Percentiles rank a stretch among this genome's conserved stretches.
phyloP scores from a whole-genome alignment of 1,140 invertebrate species.

The Hyles euphorbiae region DNA sequence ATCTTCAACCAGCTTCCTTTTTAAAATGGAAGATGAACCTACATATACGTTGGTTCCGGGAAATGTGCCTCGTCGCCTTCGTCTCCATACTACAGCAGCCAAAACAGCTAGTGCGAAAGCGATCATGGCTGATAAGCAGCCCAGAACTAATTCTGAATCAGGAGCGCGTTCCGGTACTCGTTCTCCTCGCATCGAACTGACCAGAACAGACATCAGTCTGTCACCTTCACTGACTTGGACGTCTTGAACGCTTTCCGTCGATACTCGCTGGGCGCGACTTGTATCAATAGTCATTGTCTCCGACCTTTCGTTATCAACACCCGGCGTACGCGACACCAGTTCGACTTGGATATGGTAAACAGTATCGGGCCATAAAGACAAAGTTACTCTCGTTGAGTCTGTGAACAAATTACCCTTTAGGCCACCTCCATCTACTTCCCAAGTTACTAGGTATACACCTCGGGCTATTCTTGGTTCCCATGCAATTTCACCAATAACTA shows the following conservation, averaged over 20 bases:
- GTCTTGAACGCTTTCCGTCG: constrained; percentile 77
- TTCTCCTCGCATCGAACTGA: constrained; percentile 77
- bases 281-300: constrained; percentile 80
- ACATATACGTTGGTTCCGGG: constrained; percentile 77
- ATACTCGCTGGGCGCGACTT: constrained; percentile 77
- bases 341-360: constrained; percentile 87
- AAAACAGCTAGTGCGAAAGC: constrained; percentile 75
- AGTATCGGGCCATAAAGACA: constrained; percentile 87
- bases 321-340: constrained; percentile 76
- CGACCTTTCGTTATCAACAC: constrained; percentile 77
- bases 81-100: constrained; percentile 72
- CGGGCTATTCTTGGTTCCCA: constrained; percentile 81
- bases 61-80: constrained; percentile 71
- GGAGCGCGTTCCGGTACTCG: constrained; percentile 67
- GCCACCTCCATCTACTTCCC: constrained; percentile 88
- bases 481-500: constrained; percentile 85
- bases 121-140: constrained; percentile 74
- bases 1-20: constrained; percentile 77
- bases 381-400: constrained; percentile 84
- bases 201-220: constrained; percentile 76
- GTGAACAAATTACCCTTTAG: constrained; percentile 90
- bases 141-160: constrained; percentile 75
- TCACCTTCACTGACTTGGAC: constrained; percentile 76
- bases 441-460: constrained; percentile 85
- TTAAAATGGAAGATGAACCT: constrained; percentile 74